Conservation (phyloP, 2,888 invertebrate genomes). For the Stenurella melanura region DNA sequence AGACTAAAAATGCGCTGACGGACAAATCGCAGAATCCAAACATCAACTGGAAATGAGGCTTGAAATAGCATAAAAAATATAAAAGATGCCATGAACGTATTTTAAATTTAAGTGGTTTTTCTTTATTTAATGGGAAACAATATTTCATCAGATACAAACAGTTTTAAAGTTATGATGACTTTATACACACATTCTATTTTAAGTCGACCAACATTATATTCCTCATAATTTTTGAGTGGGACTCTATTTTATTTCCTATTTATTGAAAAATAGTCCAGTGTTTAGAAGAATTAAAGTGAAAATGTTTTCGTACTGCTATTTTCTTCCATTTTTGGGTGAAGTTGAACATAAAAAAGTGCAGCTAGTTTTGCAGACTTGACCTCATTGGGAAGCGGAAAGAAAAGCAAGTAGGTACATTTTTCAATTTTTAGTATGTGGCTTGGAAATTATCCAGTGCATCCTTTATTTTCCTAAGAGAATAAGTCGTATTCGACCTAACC, state of each 20-base stretch:
- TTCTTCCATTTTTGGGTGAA: no score
- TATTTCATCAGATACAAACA: slow-evolving; percentile 31
- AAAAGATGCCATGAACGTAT: slow-evolving; percentile 33
- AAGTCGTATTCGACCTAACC: no score
- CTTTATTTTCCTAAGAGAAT: no score
- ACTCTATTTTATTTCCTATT: not conserved
- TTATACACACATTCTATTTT: slow-evolving; percentile 25
- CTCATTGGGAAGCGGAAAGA: no score
- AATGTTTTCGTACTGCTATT: no score
- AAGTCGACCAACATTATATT: slow-evolving; percentile 2
- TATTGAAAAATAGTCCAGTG: not conserved
- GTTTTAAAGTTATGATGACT: slow-evolving; percentile 29
- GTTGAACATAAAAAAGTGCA: no score
- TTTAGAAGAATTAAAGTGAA: no score
- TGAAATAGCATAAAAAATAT: slow-evolving; percentile 43
- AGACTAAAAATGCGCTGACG: slow-evolving; percentile 62
- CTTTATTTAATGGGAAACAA: slow-evolving; percentile 34
- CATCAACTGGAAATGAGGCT: slow-evolving; percentile 38
- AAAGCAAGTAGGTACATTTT: no score
- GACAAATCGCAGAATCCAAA: slow-evolving; percentile 59
- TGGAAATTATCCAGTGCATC: no score
- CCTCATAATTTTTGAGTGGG: slow-evolving; percentile 16
- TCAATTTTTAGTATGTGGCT: no score
- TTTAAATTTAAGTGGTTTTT: slow-evolving; percentile 36
- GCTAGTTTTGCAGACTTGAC: no score